phyloP scores from a whole-genome alignment of 2,888 invertebrate genomes.

The Acanthosoma haemorrhoidale region DNA sequence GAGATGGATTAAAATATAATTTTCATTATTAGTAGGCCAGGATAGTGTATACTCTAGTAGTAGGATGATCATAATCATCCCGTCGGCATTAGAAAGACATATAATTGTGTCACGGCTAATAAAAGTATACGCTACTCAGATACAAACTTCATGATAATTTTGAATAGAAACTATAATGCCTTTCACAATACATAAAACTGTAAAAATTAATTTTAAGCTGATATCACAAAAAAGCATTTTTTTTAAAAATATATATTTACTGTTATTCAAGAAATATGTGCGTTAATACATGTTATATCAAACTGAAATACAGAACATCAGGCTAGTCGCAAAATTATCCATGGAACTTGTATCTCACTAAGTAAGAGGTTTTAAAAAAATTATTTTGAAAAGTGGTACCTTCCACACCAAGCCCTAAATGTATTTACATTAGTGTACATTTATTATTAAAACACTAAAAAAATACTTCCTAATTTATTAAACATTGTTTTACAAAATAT shows the following conservation, averaged over 20 bases:
- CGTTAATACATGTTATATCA: background rate
- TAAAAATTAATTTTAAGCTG: background rate
- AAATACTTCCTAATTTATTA: slow-evolving; percentile 32
- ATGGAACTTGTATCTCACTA: background rate
- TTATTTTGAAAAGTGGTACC: slow-evolving; percentile 16
- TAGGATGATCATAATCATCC: slow-evolving; percentile 10
- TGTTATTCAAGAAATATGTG: background rate
- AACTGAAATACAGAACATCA: too few species aligned
- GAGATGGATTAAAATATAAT: background rate
- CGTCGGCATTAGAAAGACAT: background rate
- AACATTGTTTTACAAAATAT: slow-evolving; percentile 33
- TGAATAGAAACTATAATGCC: background rate
- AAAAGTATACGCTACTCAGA: slow-evolving; percentile 1
- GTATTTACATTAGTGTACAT: slow-evolving; percentile 25
- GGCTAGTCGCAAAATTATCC: slow-evolving; percentile 6
- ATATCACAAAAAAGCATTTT: background rate
- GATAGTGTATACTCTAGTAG: too few species aligned
- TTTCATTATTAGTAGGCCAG: background rate
- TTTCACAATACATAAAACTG: background rate
- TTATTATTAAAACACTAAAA: slow-evolving; percentile 32
- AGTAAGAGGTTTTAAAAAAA: background rate
- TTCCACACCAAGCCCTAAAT: slow-evolving; percentile 19
- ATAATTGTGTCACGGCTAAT: background rate
- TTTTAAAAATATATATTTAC: background rate
- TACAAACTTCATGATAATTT: slow-evolving; percentile 4